Evolutionary conservation across 2,113 vertebrate species (phyloP), one percentile per base, ranked within the genome.

Genomic region (Microtus richardsoni): DNA sequence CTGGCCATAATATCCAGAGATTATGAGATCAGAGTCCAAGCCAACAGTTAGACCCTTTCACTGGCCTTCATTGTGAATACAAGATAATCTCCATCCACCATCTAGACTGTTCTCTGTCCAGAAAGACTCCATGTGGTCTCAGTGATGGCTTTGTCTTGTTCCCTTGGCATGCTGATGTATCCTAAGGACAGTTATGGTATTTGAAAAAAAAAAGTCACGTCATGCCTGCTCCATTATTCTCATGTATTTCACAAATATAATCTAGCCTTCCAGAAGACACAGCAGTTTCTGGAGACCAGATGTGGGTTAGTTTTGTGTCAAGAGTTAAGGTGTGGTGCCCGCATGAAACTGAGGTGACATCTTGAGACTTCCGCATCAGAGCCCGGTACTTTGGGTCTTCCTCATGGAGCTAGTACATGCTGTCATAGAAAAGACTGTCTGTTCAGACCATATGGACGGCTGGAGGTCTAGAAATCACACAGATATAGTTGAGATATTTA

Each of bases 41-140:
- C 54, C 77, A 58, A 93, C 1, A 89, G 89, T 91, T 96, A 95
- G 80, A 84, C 88, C 93, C 89, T 98, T 98, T 98, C 98, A 98
- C 98, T 98, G 98, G 98, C 98, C 97, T 87, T 97, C 96, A 92
- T 98, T 98, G 96, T 98, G 96, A 96, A 70, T 93, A 96, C 96
- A 95, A 92, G 94, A 96, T 94, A 92, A 93, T 96, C 82, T 97
- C 87, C 54, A 89, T 94, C 91, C 22, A 78, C 66, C 97, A 98
- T 97, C 85, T 91, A 95, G 11, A 97, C 93, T 98, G 91, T 96
- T 96, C 96, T 95, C 84, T 95, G 89, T 98, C 96, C 74, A 91
- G 91, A 91, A 77, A 95, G 91, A 92, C 77, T 97, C 77, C 96
- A 91, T 96, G 71, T 89, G 91, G 39, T 97, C 92, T 75, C 64